phyloP scores from a whole-genome alignment of 2,888 invertebrate genomes.

The Acleris laterana region DNA sequence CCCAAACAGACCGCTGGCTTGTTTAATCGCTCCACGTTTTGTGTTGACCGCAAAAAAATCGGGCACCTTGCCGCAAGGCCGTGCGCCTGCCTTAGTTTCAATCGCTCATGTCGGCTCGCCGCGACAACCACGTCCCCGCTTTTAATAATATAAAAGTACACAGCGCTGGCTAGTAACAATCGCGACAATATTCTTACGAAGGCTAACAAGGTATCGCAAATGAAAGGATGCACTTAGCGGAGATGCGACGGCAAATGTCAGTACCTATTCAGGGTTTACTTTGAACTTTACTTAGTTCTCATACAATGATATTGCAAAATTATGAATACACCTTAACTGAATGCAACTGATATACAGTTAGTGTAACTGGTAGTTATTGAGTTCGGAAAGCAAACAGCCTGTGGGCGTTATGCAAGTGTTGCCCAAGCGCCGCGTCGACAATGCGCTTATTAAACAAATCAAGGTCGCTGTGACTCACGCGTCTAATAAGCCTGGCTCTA shows the following conservation, averaged over 20 bases:
- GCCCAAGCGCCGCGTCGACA: conserved; percentile 51
- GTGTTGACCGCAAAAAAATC: conserved; percentile 74
- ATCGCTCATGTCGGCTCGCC: conserved; percentile 65
- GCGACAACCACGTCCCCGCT: conserved; percentile 51
- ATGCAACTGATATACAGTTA: conserved; percentile 34
- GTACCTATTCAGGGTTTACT: conserved; percentile 55
- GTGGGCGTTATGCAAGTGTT: conserved; percentile 56
- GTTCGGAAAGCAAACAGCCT: conserved; percentile 53
- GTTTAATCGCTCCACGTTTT: conserved; percentile 69
- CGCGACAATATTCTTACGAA: conserved; percentile 67
- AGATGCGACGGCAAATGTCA: conserved; percentile 71
- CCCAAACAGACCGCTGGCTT: conserved; percentile 54
- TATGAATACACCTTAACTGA: conserved; percentile 16
- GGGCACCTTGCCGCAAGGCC: conserved; percentile 76
- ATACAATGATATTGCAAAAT: conserved; percentile 40
- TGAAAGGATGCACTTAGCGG: conserved; percentile 73
- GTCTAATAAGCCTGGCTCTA: conserved; percentile 47
- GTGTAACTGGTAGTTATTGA: conserved; percentile 46
- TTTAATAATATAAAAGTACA: conserved; percentile 39
- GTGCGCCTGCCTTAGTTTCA: conserved; percentile 63
- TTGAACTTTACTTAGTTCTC: conserved; percentile 59
- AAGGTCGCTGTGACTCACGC: conserved; percentile 61
- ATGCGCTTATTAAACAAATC: conserved; percentile 54
- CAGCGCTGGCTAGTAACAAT: conserved; percentile 50
- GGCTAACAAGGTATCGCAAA: conserved; percentile 67